Evolutionary conservation across 2,113 vertebrate genomes (phyloP).

Genomic region (Thinocorus orbignyianus): DNA sequence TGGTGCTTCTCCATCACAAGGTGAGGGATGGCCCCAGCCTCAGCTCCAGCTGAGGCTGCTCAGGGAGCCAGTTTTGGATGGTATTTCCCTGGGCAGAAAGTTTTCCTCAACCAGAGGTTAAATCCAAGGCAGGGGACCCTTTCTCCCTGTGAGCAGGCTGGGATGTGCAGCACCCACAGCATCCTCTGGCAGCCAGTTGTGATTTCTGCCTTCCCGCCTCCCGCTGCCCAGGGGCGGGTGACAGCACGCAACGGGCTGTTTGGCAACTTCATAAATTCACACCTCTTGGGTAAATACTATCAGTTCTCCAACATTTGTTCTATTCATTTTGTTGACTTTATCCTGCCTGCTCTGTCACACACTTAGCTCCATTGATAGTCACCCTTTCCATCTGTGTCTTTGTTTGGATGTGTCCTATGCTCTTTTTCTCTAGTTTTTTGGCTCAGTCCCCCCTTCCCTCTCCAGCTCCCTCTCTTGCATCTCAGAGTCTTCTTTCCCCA

Average conservation of each 20-base stretch:
- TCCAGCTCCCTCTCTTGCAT: neutral
- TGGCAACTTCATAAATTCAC: neutral
- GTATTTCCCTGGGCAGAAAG: neutral
- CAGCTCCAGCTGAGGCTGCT: neutral
- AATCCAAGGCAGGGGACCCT: neutral
- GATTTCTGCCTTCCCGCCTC: neutral
- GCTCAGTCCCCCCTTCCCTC: neutral
- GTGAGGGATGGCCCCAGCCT: neutral
- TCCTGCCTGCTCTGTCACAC: neutral
- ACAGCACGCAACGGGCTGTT: neutral
- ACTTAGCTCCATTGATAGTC: neutral
- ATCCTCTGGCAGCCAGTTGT: neutral
- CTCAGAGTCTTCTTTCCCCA: neutral
- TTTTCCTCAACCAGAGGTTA: neutral
- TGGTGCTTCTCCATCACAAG: neutral
- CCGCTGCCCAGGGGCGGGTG: neutral
- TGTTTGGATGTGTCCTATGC: neutral
- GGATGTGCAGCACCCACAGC: neutral
- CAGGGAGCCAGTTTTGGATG: neutral
- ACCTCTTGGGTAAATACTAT: neutral
- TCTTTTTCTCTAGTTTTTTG: neutral
- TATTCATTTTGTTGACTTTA: neutral
- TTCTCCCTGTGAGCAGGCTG: neutral
- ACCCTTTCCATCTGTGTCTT: neutral
- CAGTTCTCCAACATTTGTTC: neutral